Evolutionary conservation across 2,113 vertebrate species (phyloP).

Genomic region (Calyptommatus sinebrachiatus): DNA sequence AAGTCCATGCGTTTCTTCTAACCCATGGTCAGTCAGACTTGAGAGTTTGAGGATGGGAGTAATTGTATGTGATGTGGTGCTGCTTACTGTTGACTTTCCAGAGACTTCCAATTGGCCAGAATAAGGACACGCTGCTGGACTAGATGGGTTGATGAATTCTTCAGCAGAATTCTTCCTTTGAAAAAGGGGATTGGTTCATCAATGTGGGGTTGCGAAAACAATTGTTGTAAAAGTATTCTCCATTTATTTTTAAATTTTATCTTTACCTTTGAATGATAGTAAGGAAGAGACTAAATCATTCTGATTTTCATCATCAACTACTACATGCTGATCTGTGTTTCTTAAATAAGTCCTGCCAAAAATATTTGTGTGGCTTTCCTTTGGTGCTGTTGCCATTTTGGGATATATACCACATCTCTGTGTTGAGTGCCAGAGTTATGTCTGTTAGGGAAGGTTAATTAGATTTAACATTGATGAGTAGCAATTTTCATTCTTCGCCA

Average conservation of each 20-base stretch:
- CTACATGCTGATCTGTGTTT: background rate
- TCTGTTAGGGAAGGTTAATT: background rate
- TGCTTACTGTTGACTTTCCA: too few species aligned
- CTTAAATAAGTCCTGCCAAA: background rate
- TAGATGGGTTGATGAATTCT: too few species aligned
- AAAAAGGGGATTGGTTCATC: conserved; percentile 30
- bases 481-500: background rate
- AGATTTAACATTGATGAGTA: background rate
- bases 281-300: background rate
- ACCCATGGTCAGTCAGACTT: background rate
- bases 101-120: too few species aligned
- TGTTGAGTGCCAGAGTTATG: background rate
- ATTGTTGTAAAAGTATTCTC: background rate
- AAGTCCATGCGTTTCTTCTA: conserved; percentile 46
- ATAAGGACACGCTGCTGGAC: too few species aligned
- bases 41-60: conserved; percentile 11
- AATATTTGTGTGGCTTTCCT: background rate
- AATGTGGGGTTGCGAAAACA: background rate
- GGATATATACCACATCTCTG: background rate
- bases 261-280: background rate
- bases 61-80: too few species aligned
- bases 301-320: background rate
- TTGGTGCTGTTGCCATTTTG: background rate
- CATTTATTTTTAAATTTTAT: background rate
- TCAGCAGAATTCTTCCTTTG: too few species aligned